Base-by-base conservation (phyloP, 37 sponge, comb jelly and placozoan species). In the Haliclona indistincta region DNA sequence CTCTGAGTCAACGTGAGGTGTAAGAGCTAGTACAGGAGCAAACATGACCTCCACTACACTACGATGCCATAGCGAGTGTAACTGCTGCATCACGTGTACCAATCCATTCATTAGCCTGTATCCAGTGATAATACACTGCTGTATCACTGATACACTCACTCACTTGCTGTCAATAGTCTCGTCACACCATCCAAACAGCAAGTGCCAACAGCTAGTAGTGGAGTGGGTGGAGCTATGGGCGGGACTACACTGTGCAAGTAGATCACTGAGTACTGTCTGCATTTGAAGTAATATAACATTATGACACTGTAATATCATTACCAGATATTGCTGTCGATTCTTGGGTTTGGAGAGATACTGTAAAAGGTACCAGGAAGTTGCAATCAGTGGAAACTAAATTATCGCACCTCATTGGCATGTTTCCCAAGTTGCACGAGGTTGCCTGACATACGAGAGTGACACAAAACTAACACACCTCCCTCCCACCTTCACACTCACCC, bases 141-240 rank as follows among this genome's bases (percentile, higher is more conserved):
- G n/a, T n/a, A n/a, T n/a, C n/a, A n/a, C n/a, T n/a, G n/a, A n/a
- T n/a, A n/a, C n/a, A n/a, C n/a, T n/a, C n/a, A n/a, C 61, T 22
- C 74, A 85, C 91, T 83, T 78, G 56, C 70, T 78, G 63, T 91
- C 92, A 54, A 64, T 28, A 3, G 13, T 49, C 8, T 65, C 60
- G 4, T 63, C 63, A 26, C 34, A 63, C 72, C 82, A 87, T 63
- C 92, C 92, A 68, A 91, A 84, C 61, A 91, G 58, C 3, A 84
- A 81, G 60, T 91, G 92, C 92, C 91, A 91, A 10, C 54, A 54
- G 17, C 76, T 39, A 38, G 67, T 19, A 22, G 53, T 32, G 51
- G 79, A 77, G 36, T 60, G 23, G 25, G 39, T 55, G 62, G 3
- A 35, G 20, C 37, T 53, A 23, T 43, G 61, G 11, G 73, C 55